Percentiles rank a stretch among this genome's conserved stretches.
phyloP scores from a whole-genome alignment of 1,140 invertebrate genomes.

The Drosophila seguyi region DNA sequence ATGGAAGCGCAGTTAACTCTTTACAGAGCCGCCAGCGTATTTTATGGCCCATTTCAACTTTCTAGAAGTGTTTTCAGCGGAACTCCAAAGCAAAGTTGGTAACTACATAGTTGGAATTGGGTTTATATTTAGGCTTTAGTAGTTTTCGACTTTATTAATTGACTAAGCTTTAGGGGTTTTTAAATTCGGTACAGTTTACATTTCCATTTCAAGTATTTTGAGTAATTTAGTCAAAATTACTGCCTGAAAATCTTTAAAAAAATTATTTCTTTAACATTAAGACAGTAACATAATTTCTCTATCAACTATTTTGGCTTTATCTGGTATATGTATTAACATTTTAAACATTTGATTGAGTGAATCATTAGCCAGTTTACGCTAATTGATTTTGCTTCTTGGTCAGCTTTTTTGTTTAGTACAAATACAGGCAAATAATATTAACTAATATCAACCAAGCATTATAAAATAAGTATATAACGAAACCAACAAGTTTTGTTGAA shows the following conservation, averaged over 20 bases:
- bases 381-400: slow-evolving; percentile 10
- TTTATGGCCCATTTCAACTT: slow-evolving; percentile 31
- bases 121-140: too few relatives aligned
- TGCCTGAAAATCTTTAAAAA: too few relatives aligned
- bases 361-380: slow-evolving; percentile 18
- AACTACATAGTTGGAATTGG: background rate
- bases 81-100: background rate
- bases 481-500: background rate
- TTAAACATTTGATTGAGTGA: slow-evolving; percentile 4
- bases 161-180: background rate
- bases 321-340: background rate
- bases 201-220: background rate
- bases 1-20: slow-evolving; percentile 33
- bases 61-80: slow-evolving; percentile 14
- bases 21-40: background rate
- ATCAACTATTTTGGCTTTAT: background rate
- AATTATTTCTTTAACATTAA: background rate
- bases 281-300: background rate
- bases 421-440: background rate
- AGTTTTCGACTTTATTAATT: slow-evolving; percentile 3
- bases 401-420: background rate
- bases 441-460: slow-evolving; percentile 10
- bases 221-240: background rate
- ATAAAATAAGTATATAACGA: background rate
- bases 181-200: background rate